These are phyloP conservation scores for Spisula subtruncata DNA, from an alignment of 2,888 invertebrate genomes.

Conservation along the genomic window DNA sequence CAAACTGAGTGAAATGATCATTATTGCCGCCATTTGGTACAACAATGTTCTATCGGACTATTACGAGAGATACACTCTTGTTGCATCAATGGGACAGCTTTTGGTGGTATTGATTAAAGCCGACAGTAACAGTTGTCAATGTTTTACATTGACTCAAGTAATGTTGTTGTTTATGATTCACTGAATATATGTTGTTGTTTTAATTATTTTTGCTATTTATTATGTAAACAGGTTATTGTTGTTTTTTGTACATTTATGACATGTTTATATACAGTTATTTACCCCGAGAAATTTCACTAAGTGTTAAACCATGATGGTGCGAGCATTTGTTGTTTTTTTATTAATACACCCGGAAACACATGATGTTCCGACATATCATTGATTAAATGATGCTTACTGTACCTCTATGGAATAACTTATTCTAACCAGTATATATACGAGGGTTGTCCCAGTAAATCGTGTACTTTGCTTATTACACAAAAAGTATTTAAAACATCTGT, in stretches of 20 bases:
- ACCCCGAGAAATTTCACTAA: constrained; percentile 23
- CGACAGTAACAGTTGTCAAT: neutral
- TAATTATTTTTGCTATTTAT: neutral
- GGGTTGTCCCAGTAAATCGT: too few species aligned
- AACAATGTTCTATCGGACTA: too few species aligned
- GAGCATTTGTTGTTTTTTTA: neutral
- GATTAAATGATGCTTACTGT: too few species aligned
- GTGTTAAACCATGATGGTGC: neutral
- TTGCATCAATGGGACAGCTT: too few species aligned
- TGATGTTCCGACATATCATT: neutral
- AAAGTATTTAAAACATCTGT: too few species aligned
- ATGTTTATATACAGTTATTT: constrained; percentile 20
- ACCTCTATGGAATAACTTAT: too few species aligned
- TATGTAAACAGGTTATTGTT: too few species aligned
- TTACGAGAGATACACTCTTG: too few species aligned
- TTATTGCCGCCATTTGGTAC: too few species aligned
- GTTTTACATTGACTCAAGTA: constrained; percentile 4
- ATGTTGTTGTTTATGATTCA: neutral
- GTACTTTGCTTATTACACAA: too few species aligned
- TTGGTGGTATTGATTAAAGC: neutral
- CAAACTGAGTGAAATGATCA: too few species aligned
- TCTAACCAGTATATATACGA: too few species aligned
- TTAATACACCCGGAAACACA: neutral
- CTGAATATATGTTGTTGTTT: neutral
- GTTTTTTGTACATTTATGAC: constrained; percentile 13